Evolutionary conservation across 2,888 invertebrate species (phyloP).

Genomic region (Sturmia bella): DNA sequence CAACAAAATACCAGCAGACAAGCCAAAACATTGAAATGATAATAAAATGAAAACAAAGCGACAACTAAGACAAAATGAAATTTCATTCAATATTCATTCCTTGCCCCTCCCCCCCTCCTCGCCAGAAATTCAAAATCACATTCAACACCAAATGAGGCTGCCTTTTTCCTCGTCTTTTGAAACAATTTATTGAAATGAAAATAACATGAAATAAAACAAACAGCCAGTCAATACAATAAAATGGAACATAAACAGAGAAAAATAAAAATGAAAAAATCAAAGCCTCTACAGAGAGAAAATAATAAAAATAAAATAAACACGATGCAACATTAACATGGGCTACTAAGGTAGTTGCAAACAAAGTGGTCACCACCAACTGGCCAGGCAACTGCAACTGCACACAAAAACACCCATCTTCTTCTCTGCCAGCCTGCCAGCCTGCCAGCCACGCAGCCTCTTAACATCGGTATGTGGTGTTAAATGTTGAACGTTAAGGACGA

Average conservation of each 20-base stretch:
- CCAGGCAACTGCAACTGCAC: constrained; percentile 51
- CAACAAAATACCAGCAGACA: constrained; percentile 67
- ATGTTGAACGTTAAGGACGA: constrained; percentile 69
- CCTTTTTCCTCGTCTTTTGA: constrained; percentile 43
- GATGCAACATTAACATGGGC: constrained; percentile 69
- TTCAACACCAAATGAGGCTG: constrained; percentile 37
- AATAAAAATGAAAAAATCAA: constrained; percentile 33
- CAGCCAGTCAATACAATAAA: constrained; percentile 69
- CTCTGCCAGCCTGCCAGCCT: constrained; percentile 1
- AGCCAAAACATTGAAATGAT: constrained; percentile 62
- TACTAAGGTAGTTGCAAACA: constrained; percentile 70
- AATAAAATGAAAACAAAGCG: constrained; percentile 49
- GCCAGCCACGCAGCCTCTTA: constrained; percentile 46
- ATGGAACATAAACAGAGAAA: constrained; percentile 66
- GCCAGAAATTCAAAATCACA: constrained; percentile 26
- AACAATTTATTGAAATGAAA: constrained; percentile 70
- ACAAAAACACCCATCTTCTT: constrained; percentile 30
- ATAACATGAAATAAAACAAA: constrained; percentile 70
- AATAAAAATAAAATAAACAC: constrained; percentile 54
- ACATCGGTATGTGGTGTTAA: constrained; percentile 67
- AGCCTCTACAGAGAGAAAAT: constrained; percentile 35
- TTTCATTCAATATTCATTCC: constrained; percentile 60
- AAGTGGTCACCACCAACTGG: constrained; percentile 69
- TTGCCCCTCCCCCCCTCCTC: too few relatives aligned
- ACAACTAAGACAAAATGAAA: constrained; percentile 37